A percentile compares a stretch with the other conserved stretches of the same genome.
Evolutionary conservation across 2,888 invertebrate genomes (phyloP).

Genomic region (Apantesis nais): DNA sequence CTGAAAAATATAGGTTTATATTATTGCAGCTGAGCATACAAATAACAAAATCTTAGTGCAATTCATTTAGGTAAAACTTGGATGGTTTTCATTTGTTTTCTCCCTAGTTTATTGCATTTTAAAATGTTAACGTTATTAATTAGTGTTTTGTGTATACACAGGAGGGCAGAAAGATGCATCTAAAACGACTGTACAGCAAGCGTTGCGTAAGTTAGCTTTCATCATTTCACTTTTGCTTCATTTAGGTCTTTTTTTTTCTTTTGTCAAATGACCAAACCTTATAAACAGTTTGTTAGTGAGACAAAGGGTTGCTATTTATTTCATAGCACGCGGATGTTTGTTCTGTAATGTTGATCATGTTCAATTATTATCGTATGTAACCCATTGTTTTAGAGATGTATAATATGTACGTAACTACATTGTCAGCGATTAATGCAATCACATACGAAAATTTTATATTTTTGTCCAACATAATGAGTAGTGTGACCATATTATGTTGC

Average conservation of each 20-base stretch:
- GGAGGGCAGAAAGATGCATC: constrained; percentile 13
- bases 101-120: too few species aligned
- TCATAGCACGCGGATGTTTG: neutral
- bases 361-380: neutral
- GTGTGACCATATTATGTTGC: neutral
- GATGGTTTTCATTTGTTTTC: neutral
- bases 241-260: neutral
- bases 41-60: too few species aligned
- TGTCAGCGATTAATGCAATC: neutral
- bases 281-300: neutral
- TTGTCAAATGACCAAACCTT: neutral
- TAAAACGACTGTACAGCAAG: constrained; percentile 3
- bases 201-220: constrained; percentile 3
- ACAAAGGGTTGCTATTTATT: neutral
- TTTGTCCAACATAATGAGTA: neutral
- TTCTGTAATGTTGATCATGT: neutral
- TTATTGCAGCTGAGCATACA: too few species aligned
- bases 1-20: too few species aligned
- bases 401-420: neutral
- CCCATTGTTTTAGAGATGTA: neutral
- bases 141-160: neutral
- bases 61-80: too few species aligned
- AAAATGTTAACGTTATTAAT: neutral
- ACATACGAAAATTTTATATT: neutral
- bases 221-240: too few species aligned